Evolutionary conservation across 2,888 invertebrate species (phyloP).

Genomic region (Cataglyphis albicans): DNA sequence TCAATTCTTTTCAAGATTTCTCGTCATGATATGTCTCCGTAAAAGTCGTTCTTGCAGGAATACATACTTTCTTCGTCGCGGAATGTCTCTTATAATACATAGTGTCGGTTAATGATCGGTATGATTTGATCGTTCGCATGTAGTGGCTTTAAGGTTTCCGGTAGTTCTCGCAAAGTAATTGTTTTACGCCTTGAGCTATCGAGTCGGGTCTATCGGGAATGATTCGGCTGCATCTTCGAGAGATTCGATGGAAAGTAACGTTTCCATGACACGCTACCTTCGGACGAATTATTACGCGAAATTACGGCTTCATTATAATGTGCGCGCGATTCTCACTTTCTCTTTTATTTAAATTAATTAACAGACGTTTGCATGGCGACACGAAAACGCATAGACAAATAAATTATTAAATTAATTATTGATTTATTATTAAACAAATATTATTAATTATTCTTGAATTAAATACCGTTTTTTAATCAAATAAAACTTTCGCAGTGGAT

Average conservation of each 20-base stretch:
- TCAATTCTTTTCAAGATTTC: conserved; percentile 56
- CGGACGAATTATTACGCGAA: conserved; percentile 37
- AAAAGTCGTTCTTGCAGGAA: conserved; percentile 28
- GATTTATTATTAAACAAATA: conserved; percentile 5
- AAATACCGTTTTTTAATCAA: neutral
- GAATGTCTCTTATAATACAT: conserved; percentile 60
- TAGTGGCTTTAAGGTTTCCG: conserved; percentile 23
- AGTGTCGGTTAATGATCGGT: conserved; percentile 47
- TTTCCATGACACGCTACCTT: conserved; percentile 15
- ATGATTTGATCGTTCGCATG: conserved; percentile 58
- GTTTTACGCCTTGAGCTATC: conserved; percentile 11
- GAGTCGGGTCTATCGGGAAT: conserved; percentile 4
- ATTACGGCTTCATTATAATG: conserved; percentile 25
- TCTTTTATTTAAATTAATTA: conserved; percentile 42
- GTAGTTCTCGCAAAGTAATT: conserved; percentile 11
- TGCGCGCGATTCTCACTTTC: conserved; percentile 32
- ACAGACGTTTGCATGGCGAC: conserved; percentile 16
- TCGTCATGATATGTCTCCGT: conserved; percentile 56
- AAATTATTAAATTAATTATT: conserved; percentile 6
- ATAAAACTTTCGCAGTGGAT: neutral
- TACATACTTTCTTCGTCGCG: conserved; percentile 64
- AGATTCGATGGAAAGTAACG: conserved; percentile 30
- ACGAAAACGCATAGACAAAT: neutral
- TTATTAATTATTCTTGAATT: neutral
- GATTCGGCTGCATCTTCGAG: neutral